A percentile compares a stretch with the other conserved stretches of the same genome.
Conservation (phyloP, 2,888 invertebrate species). For the Portevinia maculata region DNA sequence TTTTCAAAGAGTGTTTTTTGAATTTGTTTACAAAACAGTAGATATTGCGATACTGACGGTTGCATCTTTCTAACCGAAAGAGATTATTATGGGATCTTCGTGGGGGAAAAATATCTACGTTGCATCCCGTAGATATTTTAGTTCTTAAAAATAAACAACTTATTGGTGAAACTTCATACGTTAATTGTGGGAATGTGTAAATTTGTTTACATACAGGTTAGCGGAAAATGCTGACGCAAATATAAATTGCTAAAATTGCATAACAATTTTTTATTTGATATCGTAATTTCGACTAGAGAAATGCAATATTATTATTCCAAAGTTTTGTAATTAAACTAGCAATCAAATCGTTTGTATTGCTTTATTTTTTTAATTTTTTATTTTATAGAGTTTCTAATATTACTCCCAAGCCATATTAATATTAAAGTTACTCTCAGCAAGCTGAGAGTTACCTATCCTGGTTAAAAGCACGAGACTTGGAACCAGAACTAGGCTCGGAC, state of each 20-base stretch:
- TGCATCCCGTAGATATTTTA: background rate
- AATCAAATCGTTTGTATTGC: no score
- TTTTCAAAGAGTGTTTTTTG: slow-evolving; percentile 10
- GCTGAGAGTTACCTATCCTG: no score
- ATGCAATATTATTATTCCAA: no score
- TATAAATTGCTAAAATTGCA: background rate
- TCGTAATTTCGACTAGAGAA: no score
- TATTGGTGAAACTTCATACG: background rate
- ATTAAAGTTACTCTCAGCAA: no score
- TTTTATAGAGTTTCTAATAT: no score
- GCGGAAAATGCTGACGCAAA: background rate
- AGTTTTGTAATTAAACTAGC: no score
- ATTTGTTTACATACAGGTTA: slow-evolving; percentile 1
- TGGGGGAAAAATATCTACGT: slow-evolving; percentile 1
- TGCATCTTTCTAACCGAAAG: background rate
- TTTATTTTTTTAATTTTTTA: no score
- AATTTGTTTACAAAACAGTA: slow-evolving; percentile 9
- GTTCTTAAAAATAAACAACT: slow-evolving; percentile 9
- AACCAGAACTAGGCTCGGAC: no score
- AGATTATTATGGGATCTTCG: slow-evolving; percentile 20
- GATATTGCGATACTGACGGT: slow-evolving; percentile 8
- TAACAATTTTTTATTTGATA: no score
- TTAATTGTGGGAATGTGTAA: background rate
- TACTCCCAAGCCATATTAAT: no score
- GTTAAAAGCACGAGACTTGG: no score